Conservation (phyloP, 2,888 invertebrate genomes). For the Agrochola macilenta region DNA sequence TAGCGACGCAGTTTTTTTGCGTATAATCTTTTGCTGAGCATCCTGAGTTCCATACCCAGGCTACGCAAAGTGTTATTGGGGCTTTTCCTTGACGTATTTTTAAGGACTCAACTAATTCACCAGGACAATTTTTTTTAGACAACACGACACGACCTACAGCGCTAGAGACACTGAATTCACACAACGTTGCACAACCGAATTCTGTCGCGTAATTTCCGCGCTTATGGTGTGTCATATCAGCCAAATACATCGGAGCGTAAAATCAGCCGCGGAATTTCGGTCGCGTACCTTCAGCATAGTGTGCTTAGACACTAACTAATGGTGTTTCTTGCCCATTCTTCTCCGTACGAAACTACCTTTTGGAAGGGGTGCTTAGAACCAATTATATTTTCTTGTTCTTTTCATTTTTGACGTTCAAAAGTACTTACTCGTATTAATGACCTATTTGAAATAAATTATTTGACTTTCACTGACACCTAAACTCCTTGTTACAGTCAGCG, state of each 20-base stretch:
- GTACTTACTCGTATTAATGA: background rate
- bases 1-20: too few species aligned
- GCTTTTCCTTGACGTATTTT: background rate
- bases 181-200: too few species aligned
- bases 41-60: background rate
- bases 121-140: background rate
- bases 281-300: too few species aligned
- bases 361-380: background rate
- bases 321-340: background rate
- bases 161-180: too few species aligned
- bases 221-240: too few species aligned
- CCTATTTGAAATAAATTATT: background rate
- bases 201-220: too few species aligned
- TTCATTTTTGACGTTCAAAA: background rate
- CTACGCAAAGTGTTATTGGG: background rate
- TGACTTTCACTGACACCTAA: background rate
- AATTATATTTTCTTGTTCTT: background rate
- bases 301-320: too few species aligned
- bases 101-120: background rate
- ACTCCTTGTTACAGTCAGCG: conserved; percentile 91
- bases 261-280: too few species aligned
- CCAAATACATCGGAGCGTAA: too few species aligned
- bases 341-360: background rate
- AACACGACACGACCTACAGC: too few species aligned
- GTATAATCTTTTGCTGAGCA: background rate